phyloP scores from a whole-genome alignment of 2,797 vertebrate genomes.

The Cryptoprocta ferox region DNA sequence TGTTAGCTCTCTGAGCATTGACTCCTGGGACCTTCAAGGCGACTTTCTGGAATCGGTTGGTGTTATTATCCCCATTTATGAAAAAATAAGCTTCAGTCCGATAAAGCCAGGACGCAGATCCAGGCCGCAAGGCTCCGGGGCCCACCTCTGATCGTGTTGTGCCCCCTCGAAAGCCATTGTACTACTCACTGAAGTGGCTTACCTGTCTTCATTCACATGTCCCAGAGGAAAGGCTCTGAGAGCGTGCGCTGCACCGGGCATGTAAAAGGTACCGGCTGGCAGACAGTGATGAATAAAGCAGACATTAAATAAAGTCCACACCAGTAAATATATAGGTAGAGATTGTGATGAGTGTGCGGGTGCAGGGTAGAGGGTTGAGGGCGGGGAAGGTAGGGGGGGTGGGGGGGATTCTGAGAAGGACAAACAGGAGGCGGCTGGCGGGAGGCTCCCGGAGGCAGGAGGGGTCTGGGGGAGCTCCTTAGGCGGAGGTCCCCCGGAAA shows the following conservation, averaged over 20 bases:
- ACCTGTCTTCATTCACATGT: not conserved
- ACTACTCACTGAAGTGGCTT: not conserved
- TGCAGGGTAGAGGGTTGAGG: not conserved
- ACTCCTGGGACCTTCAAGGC: not conserved
- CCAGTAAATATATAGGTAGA: not conserved
- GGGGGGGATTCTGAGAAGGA: too few species aligned
- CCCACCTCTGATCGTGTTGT: fast-evolving
- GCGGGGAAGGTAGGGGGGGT: too few species aligned
- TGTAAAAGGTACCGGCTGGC: not conserved
- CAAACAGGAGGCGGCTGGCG: too few species aligned
- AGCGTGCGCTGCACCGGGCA: not conserved
- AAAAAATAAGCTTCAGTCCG: not conserved
- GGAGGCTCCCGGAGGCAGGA: too few species aligned
- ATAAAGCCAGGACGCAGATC: too few species aligned
- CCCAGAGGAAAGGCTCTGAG: not conserved
- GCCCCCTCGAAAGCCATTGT: not conserved
- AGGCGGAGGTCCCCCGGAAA: not conserved
- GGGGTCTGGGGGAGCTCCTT: not conserved
- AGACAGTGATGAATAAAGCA: not conserved
- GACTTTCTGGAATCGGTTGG: not conserved
- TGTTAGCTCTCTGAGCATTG: not conserved
- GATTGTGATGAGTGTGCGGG: not conserved
- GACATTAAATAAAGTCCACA: not conserved
- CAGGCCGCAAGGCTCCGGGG: not conserved
- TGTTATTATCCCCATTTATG: not conserved